Conservation (phyloP, 2,797 vertebrate genomes). For the Hippocampus kuda region DNA sequence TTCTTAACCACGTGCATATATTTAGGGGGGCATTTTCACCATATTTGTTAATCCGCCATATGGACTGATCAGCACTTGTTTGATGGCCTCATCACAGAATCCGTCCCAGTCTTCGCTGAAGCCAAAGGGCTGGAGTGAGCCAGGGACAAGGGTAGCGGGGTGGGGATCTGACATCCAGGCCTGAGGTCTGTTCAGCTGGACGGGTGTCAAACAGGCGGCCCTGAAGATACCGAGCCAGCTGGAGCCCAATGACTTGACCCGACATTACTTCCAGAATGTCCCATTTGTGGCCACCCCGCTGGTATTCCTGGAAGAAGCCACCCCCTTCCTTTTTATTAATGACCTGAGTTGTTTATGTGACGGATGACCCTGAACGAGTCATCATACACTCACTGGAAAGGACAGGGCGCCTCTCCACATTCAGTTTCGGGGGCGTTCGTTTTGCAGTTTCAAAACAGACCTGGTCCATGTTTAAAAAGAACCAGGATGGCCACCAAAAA, state of each 20-base stretch:
- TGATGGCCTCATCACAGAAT: neutral
- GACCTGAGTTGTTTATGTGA: neutral
- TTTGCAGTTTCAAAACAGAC: no score
- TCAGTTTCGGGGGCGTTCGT: neutral
- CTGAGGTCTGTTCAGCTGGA: constrained; percentile 5
- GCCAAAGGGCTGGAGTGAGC: neutral
- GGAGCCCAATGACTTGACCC: neutral
- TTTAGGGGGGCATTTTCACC: no score
- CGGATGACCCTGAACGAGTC: constrained; percentile 40
- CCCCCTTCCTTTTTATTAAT: constrained; percentile 13
- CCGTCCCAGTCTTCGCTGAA: no score
- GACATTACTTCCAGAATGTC: neutral
- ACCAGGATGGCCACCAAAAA: no score
- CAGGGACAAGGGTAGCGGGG: neutral
- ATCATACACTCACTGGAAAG: constrained; percentile 7
- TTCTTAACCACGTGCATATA: no score
- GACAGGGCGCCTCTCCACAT: neutral
- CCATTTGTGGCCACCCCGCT: neutral
- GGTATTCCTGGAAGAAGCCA: constrained; percentile 6
- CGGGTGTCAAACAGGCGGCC: neutral
- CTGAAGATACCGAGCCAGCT: neutral
- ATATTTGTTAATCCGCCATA: neutral
- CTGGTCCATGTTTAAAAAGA: no score
- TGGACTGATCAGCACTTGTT: constrained; percentile 8
- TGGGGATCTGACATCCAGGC: neutral